Conservation (phyloP, 2,797 vertebrate genomes). For the Brotogeris chrysoptera region DNA sequence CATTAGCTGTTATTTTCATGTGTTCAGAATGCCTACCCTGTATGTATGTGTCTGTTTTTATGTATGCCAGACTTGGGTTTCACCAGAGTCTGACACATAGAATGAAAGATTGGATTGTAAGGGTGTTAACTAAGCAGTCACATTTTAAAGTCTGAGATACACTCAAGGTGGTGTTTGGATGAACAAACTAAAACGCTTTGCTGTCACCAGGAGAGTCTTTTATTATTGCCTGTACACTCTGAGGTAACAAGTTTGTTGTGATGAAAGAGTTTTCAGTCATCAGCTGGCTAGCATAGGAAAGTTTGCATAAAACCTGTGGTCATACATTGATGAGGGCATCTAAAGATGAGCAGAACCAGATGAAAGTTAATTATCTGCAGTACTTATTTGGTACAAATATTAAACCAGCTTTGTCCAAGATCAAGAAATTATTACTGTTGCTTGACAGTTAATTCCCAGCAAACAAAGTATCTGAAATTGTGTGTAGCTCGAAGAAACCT, state of each 20-base stretch:
- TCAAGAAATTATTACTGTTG: not conserved
- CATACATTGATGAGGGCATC: not conserved
- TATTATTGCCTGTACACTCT: not conserved
- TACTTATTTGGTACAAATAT: not conserved
- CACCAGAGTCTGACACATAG: not conserved
- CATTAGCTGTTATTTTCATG: rapidly evolving
- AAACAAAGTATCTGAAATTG: not conserved
- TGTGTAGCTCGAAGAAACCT: not conserved
- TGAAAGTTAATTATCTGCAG: not conserved
- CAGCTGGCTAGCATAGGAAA: not conserved
- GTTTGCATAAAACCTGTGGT: not conserved
- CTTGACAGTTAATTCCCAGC: not conserved
- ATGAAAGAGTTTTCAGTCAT: not conserved
- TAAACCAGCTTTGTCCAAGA: not conserved
- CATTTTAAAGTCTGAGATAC: not conserved
- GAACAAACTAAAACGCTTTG: not conserved
- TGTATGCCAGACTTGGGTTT: not conserved
- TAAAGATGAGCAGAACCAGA: not conserved
- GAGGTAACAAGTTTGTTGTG: not conserved
- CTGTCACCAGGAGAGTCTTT: not conserved
- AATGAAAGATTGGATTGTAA: not conserved
- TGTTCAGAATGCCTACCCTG: not conserved
- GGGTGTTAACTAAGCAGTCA: not conserved
- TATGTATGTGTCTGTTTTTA: not conserved
- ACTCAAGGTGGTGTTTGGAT: not conserved